phyloP scores from a whole-genome alignment of 2,888 invertebrate genomes.

The Pollenia angustigena region DNA sequence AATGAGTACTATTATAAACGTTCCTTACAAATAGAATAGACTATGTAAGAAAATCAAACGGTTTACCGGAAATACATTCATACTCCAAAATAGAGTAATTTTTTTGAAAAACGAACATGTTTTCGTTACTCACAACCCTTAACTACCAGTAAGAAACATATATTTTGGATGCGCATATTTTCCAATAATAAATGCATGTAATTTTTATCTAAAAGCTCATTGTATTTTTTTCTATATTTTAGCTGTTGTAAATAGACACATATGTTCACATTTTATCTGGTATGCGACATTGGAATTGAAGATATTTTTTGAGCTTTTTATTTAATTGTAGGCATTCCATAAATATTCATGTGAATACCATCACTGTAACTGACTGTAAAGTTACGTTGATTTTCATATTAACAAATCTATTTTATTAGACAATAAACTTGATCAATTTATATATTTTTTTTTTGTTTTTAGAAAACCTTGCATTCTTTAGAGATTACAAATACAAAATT shows the following conservation, averaged over 20 bases:
- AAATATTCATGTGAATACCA: background rate
- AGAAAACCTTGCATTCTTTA: slow-evolving; percentile 66
- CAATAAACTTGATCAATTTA: slow-evolving; percentile 53
- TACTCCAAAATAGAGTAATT: no score
- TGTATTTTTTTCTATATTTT: slow-evolving; percentile 3
- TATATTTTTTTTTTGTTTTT: background rate
- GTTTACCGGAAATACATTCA: no score
- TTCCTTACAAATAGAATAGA: no score
- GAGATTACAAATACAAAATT: slow-evolving; percentile 22
- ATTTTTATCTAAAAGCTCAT: slow-evolving; percentile 36
- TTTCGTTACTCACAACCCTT: no score
- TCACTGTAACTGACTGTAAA: slow-evolving; percentile 19
- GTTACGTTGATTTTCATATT: slow-evolving; percentile 29
- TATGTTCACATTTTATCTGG: slow-evolving; percentile 20
- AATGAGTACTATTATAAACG: no score
- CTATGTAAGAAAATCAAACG: no score
- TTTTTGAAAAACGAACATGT: no score
- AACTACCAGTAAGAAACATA: no score
- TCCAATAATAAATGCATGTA: no score
- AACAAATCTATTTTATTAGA: slow-evolving; percentile 53
- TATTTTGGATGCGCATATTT: no score
- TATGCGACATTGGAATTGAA: slow-evolving; percentile 63
- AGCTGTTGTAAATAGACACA: no score
- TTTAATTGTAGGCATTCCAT: slow-evolving; percentile 29
- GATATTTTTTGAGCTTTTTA: slow-evolving; percentile 14